Evolutionary conservation across 2,113 vertebrate genomes (phyloP), one percentile per base, ranked within the genome.

Genomic region (Platichthys stellatus): DNA sequence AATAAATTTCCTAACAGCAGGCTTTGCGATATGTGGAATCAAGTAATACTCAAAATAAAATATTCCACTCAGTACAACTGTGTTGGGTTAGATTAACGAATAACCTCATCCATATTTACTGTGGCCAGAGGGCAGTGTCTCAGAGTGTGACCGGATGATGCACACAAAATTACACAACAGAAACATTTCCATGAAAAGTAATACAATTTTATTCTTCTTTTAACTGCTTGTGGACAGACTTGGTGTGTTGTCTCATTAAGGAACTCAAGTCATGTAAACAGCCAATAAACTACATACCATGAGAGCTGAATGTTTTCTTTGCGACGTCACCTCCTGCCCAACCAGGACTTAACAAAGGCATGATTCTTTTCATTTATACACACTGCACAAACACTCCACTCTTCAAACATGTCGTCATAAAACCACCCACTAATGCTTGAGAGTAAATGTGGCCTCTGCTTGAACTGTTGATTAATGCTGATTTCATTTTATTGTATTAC

Each of bases 401-500:
- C 45, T 72, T 81, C 38, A 66, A 13, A 65, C n/a, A 20, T 5
- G 5, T 43, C 38, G 31, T 17, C 38, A 9, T 63, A 56, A 74
- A 68, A 38, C 23, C 63, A 38, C 58, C 20, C n/a, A 58, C 57
- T 43, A 59, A 69, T 70, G 61, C 38, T 72, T 14, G 13, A 21
- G 51, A 54, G 51, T 54, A n/a, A 21, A n/a, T 54, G 51, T 57
- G 61, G 23, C 76, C 83, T 77, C 13, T 20, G 6, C 15, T 71
- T 75, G 63, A 89, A 76, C 76, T 75, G 70, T 45, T 21, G 58
- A 70, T 0, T 20, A 24, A 12, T 31, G 54, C 76, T 76, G 72
- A 45, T 66, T 35, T 58, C 49, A 40, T 77, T 86, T 65, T 75
- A 23, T 65, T 84, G 15, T 6, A 60, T 72, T 38, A 68, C 76